These are phyloP conservation scores for Melanotaenia pygmaea DNA, from an alignment of 2,797 vertebrate genomes.

Conservation along the genomic window DNA sequence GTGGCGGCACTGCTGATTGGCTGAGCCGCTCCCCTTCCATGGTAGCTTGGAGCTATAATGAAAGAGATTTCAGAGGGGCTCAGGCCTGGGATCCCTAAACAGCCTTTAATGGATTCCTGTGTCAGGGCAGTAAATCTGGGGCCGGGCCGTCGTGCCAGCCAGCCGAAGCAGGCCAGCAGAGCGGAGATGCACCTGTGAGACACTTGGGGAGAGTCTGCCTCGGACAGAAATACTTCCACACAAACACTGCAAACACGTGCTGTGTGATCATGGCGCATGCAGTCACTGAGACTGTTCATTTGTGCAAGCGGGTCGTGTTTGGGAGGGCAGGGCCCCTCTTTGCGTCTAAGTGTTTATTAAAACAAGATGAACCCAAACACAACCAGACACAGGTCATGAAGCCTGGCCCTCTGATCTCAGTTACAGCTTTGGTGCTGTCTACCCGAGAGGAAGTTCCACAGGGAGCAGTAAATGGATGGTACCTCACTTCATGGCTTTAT, in stretches of 20 bases:
- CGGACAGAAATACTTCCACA: constrained; percentile 19
- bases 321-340: constrained; percentile 69
- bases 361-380: constrained; percentile 82
- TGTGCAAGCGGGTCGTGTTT: constrained; percentile 69
- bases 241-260: constrained; percentile 20
- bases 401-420: constrained; percentile 71
- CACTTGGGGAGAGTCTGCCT: constrained; percentile 54
- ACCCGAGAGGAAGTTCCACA: constrained; percentile 66
- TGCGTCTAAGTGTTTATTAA: constrained; percentile 83
- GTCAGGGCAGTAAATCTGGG: constrained; percentile 85
- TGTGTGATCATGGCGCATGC: constrained; percentile 55
- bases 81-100: constrained; percentile 83
- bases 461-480: constrained; percentile 73
- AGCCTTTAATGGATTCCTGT: constrained; percentile 90
- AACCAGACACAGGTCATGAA: constrained; percentile 76
- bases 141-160: constrained; percentile 68
- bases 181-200: constrained; percentile 83
- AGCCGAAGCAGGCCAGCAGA: constrained; percentile 49
- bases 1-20: constrained; percentile 80
- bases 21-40: constrained; percentile 71
- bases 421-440: constrained; percentile 67
- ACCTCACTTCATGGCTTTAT: constrained; percentile 71
- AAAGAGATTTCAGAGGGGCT: constrained; percentile 84
- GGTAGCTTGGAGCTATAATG: constrained; percentile 85
- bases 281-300: constrained; percentile 75